phyloP scores from a whole-genome alignment of 2,888 invertebrate genomes.

The Cryptops parisi region DNA sequence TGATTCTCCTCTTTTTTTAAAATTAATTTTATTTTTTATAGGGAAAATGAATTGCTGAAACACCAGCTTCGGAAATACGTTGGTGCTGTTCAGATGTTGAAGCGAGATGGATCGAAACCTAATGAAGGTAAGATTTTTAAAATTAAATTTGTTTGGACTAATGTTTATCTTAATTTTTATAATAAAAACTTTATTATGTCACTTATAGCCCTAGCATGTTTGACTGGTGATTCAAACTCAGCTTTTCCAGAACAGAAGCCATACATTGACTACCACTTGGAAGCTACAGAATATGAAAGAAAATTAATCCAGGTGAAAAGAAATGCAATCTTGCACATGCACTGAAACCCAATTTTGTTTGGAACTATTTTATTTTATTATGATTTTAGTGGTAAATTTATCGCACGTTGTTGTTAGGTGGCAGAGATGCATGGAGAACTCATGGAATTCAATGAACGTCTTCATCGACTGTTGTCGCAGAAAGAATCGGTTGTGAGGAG shows the following conservation, averaged over 20 bases:
- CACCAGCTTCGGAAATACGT: constrained; percentile 74
- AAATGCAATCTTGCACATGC: background rate
- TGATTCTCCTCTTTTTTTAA: background rate
- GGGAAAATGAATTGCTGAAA: constrained; percentile 69
- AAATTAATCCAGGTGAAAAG: constrained; percentile 54
- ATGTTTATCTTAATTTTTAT: background rate
- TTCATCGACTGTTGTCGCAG: constrained; percentile 52
- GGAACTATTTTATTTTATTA: background rate
- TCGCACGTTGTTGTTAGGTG: no score
- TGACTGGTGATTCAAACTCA: constrained; percentile 11
- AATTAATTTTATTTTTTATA: constrained; percentile 28
- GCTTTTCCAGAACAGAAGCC: constrained; percentile 11
- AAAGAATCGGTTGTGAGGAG: constrained; percentile 46
- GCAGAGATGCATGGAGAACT: constrained; percentile 90
- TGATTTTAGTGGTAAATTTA: no score
- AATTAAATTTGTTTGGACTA: constrained; percentile 1
- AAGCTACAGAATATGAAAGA: constrained; percentile 64
- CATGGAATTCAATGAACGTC: constrained; percentile 76
- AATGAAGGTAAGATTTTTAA: constrained; percentile 22
- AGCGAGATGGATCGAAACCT: constrained; percentile 38
- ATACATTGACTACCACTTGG: constrained; percentile 39
- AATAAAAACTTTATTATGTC: constrained; percentile 2
- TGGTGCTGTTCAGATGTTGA: constrained; percentile 71
- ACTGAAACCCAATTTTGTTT: background rate
- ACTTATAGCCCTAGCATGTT: constrained; percentile 4